A percentile compares a stretch with the other conserved stretches of the same genome.
Evolutionary conservation across 92 coral and sea anemone species (phyloP).

Genomic region (Epizoanthus ramosus): DNA sequence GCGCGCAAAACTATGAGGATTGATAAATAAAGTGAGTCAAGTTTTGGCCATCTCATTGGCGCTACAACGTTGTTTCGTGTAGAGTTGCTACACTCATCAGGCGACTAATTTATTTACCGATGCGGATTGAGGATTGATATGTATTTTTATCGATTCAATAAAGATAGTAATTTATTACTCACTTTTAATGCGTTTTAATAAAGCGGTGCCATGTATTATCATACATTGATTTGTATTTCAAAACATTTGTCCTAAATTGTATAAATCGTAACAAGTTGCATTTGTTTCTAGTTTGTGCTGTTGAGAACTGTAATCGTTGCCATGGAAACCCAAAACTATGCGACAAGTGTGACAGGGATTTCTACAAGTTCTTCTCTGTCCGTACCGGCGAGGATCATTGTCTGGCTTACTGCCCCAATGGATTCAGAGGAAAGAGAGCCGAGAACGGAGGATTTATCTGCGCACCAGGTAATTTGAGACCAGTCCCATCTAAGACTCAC

Average conservation of each 20-base stretch:
- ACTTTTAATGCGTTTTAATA: too few species aligned
- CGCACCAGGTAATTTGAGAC: conserved; percentile 8
- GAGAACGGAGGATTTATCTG: conserved; percentile 38
- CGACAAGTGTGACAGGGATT: conserved; percentile 29
- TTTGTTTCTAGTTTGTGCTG: conserved; percentile 12
- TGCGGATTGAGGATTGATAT: too few species aligned
- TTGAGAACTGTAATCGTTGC: conserved; percentile 32
- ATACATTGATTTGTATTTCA: too few species aligned
- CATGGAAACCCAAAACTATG: conserved; percentile 23
- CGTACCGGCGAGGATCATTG: conserved; percentile 24
- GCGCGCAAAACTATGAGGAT: too few species aligned
- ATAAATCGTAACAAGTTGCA: not conserved
- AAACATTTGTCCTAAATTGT: not conserved
- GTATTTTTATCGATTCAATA: too few species aligned
- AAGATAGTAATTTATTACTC: too few species aligned
- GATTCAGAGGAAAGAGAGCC: conserved; percentile 20
- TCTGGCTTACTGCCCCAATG: conserved; percentile 31
- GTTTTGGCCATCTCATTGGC: too few species aligned
- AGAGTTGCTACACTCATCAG: too few species aligned
- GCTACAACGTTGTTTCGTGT: too few species aligned
- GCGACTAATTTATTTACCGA: too few species aligned
- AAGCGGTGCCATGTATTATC: too few species aligned
- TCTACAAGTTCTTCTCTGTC: conserved; percentile 30
- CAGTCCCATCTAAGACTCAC: not conserved
- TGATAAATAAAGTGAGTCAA: too few species aligned